These are phyloP conservation scores for Pampus argenteus DNA, from an alignment of 2,797 vertebrate species.

Conservation along the genomic window DNA sequence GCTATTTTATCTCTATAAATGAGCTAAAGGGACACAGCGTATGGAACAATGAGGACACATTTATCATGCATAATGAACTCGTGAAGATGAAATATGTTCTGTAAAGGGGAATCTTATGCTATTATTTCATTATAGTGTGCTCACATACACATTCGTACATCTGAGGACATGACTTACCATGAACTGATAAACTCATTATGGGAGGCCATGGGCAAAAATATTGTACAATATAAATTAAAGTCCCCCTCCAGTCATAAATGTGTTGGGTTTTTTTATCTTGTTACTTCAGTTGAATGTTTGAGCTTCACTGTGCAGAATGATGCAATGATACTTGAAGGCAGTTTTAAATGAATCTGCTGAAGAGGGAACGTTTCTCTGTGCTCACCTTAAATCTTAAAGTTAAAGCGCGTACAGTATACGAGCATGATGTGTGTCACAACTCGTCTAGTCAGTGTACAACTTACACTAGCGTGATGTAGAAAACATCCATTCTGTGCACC, in stretches of 20 bases:
- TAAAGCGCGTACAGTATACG: no score
- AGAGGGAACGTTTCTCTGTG: no score
- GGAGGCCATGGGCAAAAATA: no score
- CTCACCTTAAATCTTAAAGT: no score
- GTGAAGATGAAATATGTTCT: slow-evolving; percentile 44
- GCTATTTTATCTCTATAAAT: slow-evolving; percentile 47
- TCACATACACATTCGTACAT: neutral
- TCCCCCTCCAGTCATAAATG: neutral
- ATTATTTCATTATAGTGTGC: slow-evolving; percentile 8
- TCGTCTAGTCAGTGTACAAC: no score
- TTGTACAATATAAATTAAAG: neutral
- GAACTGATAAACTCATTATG: neutral
- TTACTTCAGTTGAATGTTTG: neutral
- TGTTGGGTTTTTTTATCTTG: neutral
- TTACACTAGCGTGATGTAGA: no score
- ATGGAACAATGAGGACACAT: slow-evolving; percentile 41
- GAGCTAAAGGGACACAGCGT: slow-evolving; percentile 6
- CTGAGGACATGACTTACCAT: neutral
- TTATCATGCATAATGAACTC: slow-evolving; percentile 50
- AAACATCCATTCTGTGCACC: no score
- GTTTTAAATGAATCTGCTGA: no score
- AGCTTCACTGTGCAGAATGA: no score
- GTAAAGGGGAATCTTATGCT: slow-evolving; percentile 9
- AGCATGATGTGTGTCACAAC: no score
- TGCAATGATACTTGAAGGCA: no score